Conservation (phyloP, 2,797 vertebrate species). For the Phrynocephalus guinanensis region DNA sequence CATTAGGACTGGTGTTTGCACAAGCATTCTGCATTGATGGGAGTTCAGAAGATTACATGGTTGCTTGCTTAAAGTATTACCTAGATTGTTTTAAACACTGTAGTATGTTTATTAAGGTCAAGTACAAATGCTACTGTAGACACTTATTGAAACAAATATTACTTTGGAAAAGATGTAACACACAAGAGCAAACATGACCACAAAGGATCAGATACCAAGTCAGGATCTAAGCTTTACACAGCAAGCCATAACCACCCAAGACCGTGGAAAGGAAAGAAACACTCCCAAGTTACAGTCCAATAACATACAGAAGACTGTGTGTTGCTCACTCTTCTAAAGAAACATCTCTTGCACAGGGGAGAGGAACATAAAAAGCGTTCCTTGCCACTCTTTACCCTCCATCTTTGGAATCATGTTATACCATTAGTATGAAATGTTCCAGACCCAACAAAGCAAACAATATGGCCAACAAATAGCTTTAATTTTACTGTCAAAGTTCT, state of each 20-base stretch:
- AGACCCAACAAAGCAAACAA: not conserved
- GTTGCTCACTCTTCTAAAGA: not conserved
- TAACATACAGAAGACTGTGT: too few species aligned
- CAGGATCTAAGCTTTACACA: not conserved
- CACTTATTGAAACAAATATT: not conserved
- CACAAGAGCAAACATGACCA: not conserved
- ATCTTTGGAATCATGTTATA: not conserved
- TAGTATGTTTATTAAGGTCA: constrained; percentile 11
- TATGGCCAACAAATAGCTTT: not conserved
- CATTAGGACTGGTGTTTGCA: not conserved
- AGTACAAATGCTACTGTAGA: not conserved
- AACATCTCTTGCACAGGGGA: not conserved
- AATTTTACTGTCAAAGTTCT: not conserved
- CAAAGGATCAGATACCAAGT: not conserved
- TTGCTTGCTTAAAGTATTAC: constrained; percentile 21
- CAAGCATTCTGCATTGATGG: constrained; percentile 16
- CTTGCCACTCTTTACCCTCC: not conserved
- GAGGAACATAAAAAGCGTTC: not conserved
- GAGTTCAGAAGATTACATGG: constrained; percentile 6
- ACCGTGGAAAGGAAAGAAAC: too few species aligned
- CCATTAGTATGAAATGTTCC: not conserved
- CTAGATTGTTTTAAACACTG: constrained; percentile 17
- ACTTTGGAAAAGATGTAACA: not conserved
- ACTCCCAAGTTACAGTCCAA: too few species aligned
- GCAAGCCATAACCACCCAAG: too few species aligned